Conservation (phyloP, 2,888 invertebrate species). For the Brachypterus glaber region DNA sequence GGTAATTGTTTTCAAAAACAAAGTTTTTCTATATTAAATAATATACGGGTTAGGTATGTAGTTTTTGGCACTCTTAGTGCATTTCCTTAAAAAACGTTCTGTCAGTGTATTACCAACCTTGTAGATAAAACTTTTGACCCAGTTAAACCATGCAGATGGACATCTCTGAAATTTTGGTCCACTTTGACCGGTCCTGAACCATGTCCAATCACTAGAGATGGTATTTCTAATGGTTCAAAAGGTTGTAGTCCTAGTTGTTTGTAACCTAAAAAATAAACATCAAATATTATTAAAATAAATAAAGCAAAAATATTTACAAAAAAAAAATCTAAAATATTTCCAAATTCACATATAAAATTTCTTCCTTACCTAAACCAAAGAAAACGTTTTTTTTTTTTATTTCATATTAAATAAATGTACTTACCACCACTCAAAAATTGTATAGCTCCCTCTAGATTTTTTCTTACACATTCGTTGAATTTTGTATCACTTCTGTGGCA, state of each 20-base stretch:
- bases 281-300: slow-evolving; percentile 1
- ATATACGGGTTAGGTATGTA: too few species aligned
- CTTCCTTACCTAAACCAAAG: too few species aligned
- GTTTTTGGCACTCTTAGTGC: too few species aligned
- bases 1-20: too few species aligned
- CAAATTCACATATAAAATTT: too few species aligned
- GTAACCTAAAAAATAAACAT: slow-evolving; percentile 29
- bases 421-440: slow-evolving; percentile 26
- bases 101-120: too few species aligned
- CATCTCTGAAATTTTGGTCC: slow-evolving; percentile 55
- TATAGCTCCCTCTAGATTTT: slow-evolving; percentile 27
- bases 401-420: slow-evolving; percentile 8
- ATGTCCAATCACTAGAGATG: slow-evolving; percentile 37
- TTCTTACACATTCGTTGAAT: slow-evolving; percentile 25
- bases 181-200: slow-evolving; percentile 54
- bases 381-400: too few species aligned
- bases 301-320: too few species aligned
- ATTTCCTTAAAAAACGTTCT: too few species aligned
- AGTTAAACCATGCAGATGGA: slow-evolving; percentile 57
- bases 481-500: slow-evolving; percentile 26
- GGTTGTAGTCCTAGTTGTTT: slow-evolving; percentile 34
- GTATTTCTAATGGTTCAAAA: slow-evolving; percentile 39
- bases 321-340: too few species aligned
- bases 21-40: too few species aligned
- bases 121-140: slow-evolving; percentile 43